Evolutionary conservation across 2,888 invertebrate genomes (phyloP), one percentile per base, ranked within the genome.

Genomic region (Psylliodes chrysocephalus): DNA sequence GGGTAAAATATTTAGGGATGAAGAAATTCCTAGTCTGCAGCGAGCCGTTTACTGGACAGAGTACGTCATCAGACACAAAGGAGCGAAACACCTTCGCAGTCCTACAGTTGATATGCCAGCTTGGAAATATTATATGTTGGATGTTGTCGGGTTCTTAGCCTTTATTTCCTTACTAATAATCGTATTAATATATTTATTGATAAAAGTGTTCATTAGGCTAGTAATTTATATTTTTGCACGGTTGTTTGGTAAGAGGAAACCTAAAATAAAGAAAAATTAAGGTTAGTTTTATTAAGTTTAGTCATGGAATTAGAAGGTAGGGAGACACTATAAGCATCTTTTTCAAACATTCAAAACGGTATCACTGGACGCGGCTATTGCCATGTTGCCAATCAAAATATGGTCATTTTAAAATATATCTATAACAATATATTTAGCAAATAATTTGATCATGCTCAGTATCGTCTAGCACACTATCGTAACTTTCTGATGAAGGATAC

Each of bases 41-140:
- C 68, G 72, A 46, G 76, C 77, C 6, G 66, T 77, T 5, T 77
- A 77, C 73, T 77, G 76, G 75, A 75, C 73, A 3, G 78, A 79
- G 66, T 79, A 75, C 60, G 72, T 76, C 3, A 69, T 79, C 6
- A 68, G 76, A 35, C 66, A 77, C 38, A 73, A 69, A 55, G 77
- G 75, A 10, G 73, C 73, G 0, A 64, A 62, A 44, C 72, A 74
- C 55, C 67, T 77, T 18, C 68, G 62, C 44, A 73, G 68, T 53
- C 70, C 66, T 10, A 60, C 67, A 4, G 54, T 67, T 59, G 62
- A 54, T 64, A 67, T 59, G 69, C 73, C 35, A 42, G 61, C 12
- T 14, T 69, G 28, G 64, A 71, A 52, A 35, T 76, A 28, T 72
- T 75, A 65, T 30, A 63, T 72, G 71, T 38, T 74, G 7, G 74